phyloP scores from a whole-genome alignment of 2,113 vertebrate species.

The Perccottus glenii region DNA sequence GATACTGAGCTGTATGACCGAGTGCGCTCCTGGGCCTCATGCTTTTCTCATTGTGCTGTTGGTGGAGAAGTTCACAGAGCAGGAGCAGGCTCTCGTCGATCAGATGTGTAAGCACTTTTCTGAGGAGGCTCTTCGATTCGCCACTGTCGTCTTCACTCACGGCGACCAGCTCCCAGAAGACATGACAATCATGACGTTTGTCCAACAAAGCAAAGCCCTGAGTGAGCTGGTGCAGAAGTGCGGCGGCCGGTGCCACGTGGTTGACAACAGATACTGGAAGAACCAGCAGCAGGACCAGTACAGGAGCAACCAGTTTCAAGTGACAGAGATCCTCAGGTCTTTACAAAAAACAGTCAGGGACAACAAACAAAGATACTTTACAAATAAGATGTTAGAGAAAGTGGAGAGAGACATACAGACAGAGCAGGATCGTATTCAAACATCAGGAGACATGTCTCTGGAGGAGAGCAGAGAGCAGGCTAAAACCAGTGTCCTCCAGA shows the following conservation, averaged over 20 bases:
- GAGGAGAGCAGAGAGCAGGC: slow-evolving; percentile 39
- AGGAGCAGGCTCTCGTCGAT: neutral
- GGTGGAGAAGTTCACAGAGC: slow-evolving; percentile 1
- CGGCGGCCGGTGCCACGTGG: slow-evolving; percentile 29
- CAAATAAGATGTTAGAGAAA: slow-evolving; percentile 17
- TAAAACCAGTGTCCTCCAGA: slow-evolving; percentile 40
- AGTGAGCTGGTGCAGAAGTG: slow-evolving; percentile 39
- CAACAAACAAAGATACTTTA: slow-evolving; percentile 37
- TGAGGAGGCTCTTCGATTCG: slow-evolving; percentile 5
- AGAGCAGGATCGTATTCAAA: neutral
- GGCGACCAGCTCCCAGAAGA: slow-evolving; percentile 29
- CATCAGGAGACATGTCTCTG: neutral
- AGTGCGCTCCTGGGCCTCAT: slow-evolving; percentile 22
- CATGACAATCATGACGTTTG: slow-evolving; percentile 4
- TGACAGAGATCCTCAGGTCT: slow-evolving; percentile 23
- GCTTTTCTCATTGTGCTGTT: slow-evolving; percentile 30
- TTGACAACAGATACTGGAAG: slow-evolving; percentile 56
- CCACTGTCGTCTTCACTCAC: slow-evolving; percentile 45
- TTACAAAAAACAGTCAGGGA: slow-evolving; percentile 19
- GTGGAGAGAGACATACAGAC: slow-evolving; percentile 3
- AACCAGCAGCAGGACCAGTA: neutral
- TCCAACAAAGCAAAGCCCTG: neutral
- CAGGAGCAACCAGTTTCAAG: slow-evolving; percentile 43
- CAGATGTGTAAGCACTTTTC: slow-evolving; percentile 2
- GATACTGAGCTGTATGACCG: slow-evolving; percentile 2